Evolutionary conservation across 1,140 invertebrate species (phyloP).

Genomic region (Aphaenogaster rudis): DNA sequence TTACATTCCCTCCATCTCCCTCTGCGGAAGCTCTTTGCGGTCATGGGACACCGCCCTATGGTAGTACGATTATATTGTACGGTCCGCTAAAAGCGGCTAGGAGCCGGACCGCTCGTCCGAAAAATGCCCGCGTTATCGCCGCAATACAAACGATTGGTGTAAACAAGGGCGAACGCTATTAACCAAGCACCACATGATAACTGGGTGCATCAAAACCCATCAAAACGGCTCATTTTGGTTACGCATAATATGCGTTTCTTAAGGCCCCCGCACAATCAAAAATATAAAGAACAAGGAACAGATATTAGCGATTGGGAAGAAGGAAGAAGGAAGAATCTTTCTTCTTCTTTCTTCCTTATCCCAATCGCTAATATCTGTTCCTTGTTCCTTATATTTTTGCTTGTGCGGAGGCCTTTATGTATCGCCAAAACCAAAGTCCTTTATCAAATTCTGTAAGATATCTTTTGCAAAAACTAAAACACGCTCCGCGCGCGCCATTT

Average conservation of each 20-base stretch:
- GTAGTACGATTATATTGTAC: conserved; percentile 68
- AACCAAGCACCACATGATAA: conserved; percentile 39
- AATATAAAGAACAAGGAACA: no score
- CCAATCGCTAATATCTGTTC: no score
- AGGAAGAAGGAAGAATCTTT: no score
- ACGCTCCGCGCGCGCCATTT: no score
- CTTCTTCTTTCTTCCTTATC: no score
- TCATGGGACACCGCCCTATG: conserved; percentile 74
- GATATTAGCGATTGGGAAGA: no score
- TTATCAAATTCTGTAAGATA: background rate
- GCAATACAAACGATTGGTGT: conserved; percentile 59
- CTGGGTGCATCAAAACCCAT: background rate
- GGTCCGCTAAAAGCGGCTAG: conserved; percentile 67
- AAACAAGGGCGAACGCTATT: conserved; percentile 53
- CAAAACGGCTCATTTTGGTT: conserved; percentile 27
- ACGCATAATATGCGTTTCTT: background rate
- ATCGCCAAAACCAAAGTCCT: background rate
- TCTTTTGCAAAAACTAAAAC: background rate
- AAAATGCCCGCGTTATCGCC: conserved; percentile 62
- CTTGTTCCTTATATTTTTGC: no score
- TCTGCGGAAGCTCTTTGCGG: conserved; percentile 81
- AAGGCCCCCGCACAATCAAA: no score
- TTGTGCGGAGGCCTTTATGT: background rate
- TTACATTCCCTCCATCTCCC: conserved; percentile 72
- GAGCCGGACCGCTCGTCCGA: conserved; percentile 44